Evolutionary conservation across 2,797 vertebrate genomes (phyloP), one percentile per base, ranked within the genome.

Genomic region (Pseudopleuronectes americanus): DNA sequence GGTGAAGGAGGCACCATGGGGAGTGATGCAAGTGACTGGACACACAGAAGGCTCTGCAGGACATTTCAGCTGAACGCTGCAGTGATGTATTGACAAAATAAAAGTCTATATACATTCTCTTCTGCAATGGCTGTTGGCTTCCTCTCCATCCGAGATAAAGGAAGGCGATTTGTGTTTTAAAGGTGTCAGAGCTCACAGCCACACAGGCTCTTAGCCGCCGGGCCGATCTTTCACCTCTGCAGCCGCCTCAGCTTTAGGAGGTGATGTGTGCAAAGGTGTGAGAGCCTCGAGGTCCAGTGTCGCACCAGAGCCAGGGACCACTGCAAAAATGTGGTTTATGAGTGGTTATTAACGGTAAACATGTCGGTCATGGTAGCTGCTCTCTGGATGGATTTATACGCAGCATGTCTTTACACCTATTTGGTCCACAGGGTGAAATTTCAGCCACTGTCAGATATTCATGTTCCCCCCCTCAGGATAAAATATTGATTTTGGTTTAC

Each of bases 171-270:
- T 43, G 51, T 53, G 45, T 53, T 28, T 31, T 45, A 31, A 60
- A 59, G 16, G 52, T 80, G 55, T 84, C 65, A 66, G 61, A 85
- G 70, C 60, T 56, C 56, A 48, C 81, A 82, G 74, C 69, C 41
- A 71, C 80, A 43, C 60, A 57, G 58, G 57, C 43, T 54, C 49
- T 72, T 56, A 51, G 31, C 49, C 62, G 54, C 54, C 4, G 52
- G 23, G 51, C 41, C 19, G n/a, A 57, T 67, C 64, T 64, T 53
- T 68, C 31, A 72, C 41, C 64, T 67, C 71, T 38, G 76, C 66
- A 59, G 14, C 73, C 43, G 22, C 73, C 66, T 74, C 57, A 48
- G 53, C 65, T 49, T 58, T 43, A 51, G 59, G 67, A 33, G 38
- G 17, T 3, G 4, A 61, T 62, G 66, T 53, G 10, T n/a, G 17